Percentiles rank a stretch among this genome's conserved stretches.
phyloP scores from a whole-genome alignment of 1,140 invertebrate species.

The Zaprionus gabonicus region DNA sequence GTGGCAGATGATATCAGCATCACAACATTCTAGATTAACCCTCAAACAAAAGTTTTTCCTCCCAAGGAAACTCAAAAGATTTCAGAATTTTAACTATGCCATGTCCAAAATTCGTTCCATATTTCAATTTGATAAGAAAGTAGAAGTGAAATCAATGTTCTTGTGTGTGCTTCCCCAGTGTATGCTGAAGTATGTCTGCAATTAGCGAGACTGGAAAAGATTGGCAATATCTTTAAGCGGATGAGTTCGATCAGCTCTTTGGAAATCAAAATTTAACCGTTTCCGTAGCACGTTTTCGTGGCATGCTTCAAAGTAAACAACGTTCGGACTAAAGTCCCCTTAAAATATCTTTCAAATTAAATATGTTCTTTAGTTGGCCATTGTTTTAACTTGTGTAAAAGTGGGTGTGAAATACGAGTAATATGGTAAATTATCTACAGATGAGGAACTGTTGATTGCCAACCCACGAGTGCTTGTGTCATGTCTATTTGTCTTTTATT shows the following conservation, averaged over 20 bases:
- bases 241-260: not conserved
- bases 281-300: not conserved
- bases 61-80: no score
- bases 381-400: not conserved
- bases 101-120: no score
- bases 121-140: not conserved
- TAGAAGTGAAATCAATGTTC: not conserved
- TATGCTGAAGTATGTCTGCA: not conserved
- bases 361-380: not conserved
- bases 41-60: no score
- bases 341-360: not conserved
- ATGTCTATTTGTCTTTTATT: not conserved
- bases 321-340: not conserved
- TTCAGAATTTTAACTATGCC: no score
- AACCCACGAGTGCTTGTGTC: not conserved
- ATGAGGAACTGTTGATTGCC: no score
- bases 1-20: not conserved
- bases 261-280: not conserved
- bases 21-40: no score
- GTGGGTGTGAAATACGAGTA: no score
- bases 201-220: not conserved
- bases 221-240: not conserved
- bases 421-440: no score
- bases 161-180: not conserved
- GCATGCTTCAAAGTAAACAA: not conserved